Evolutionary conservation across 2,888 invertebrate species (phyloP).

Genomic region (Phengaris alcon): DNA sequence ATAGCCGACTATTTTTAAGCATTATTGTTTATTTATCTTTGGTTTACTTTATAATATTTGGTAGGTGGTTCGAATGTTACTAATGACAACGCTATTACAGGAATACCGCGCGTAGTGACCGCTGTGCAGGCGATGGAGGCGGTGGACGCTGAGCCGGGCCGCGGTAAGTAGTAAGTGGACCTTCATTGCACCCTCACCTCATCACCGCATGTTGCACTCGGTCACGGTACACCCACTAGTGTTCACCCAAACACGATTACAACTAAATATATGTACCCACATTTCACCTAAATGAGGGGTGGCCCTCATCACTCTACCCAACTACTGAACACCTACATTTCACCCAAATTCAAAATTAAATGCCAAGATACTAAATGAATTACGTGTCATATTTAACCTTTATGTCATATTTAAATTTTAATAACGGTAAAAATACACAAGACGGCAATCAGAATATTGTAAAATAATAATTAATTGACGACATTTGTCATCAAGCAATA

Average conservation of each 20-base stretch:
- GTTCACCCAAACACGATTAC: not conserved
- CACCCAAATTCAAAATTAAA: not conserved
- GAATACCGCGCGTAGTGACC: slow-evolving; percentile 87
- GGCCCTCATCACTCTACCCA: not conserved
- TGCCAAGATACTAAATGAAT: not conserved
- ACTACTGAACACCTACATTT: not conserved
- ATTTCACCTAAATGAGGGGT: not conserved
- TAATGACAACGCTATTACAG: slow-evolving; percentile 59
- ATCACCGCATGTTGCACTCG: slow-evolving; percentile 55
- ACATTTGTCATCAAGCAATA: not conserved
- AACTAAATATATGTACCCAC: not conserved
- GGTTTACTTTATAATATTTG: too few species aligned
- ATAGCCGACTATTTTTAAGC: too few species aligned
- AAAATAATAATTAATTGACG: not conserved
- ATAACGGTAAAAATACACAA: not conserved
- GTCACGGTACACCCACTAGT: slow-evolving; percentile 33
- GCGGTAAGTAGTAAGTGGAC: slow-evolving; percentile 91
- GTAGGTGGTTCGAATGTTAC: too few species aligned
- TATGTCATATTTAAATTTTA: too few species aligned
- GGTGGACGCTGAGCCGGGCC: slow-evolving; percentile 82
- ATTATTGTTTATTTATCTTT: too few species aligned
- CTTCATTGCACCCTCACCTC: slow-evolving; percentile 77
- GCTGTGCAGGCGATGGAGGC: slow-evolving; percentile 82
- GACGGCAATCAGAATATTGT: not conserved
- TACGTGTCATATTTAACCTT: not conserved